Percentiles rank a stretch among this genome's conserved stretches.
Conservation (phyloP, 2,888 invertebrate genomes). For the Chrysolina haemoptera region DNA sequence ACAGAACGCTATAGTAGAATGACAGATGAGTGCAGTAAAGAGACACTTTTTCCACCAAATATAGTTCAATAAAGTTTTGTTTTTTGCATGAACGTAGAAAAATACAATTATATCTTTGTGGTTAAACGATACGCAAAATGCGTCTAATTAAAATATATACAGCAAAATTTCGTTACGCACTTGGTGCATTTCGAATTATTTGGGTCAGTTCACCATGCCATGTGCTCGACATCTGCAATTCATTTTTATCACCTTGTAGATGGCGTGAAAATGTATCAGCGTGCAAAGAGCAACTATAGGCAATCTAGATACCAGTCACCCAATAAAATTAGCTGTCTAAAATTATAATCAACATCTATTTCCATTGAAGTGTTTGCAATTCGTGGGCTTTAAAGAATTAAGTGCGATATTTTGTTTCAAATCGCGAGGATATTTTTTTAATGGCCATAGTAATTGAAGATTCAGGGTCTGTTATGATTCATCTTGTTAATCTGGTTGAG, state of each 20-base stretch:
- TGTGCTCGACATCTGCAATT: slow-evolving; percentile 9
- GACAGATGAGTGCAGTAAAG: no score
- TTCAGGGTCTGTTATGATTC: no score
- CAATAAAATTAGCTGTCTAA: slow-evolving; percentile 9
- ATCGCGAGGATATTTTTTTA: neutral
- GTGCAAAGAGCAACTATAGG: neutral
- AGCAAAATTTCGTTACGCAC: neutral
- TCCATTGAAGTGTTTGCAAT: neutral
- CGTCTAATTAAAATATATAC: neutral
- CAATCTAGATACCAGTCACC: slow-evolving; percentile 14
- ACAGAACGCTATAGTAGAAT: no score
- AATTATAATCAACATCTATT: slow-evolving; percentile 16
- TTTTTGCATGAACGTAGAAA: no score
- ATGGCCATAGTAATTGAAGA: neutral
- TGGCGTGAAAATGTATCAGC: slow-evolving; percentile 16
- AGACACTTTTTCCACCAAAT: no score
- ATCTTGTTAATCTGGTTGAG: no score
- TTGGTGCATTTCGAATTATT: neutral
- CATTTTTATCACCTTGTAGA: slow-evolving; percentile 22
- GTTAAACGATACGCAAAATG: neutral
- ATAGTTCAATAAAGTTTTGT: no score
- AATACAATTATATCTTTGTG: neutral
- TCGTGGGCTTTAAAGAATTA: neutral
- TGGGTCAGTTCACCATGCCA: slow-evolving; percentile 5
- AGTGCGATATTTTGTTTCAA: neutral